phyloP scores from a whole-genome alignment of 2,888 invertebrate genomes.

The Elgonia sp. region DNA sequence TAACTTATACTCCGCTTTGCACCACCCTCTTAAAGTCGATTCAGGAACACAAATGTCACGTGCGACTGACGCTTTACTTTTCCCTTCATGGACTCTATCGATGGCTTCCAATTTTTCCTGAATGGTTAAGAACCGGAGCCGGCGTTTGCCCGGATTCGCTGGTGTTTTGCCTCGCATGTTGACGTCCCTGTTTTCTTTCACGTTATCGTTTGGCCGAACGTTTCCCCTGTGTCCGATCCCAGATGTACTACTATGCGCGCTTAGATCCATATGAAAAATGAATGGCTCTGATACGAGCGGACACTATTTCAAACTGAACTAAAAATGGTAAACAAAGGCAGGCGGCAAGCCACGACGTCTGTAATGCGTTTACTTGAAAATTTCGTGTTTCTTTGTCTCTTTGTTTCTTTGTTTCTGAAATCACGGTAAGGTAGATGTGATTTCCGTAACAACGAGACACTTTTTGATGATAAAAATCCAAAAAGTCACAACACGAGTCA shows the following conservation, averaged over 20 bases:
- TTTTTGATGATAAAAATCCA: no score
- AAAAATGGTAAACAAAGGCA: constrained; percentile 56
- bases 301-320: constrained; percentile 10
- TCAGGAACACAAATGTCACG: constrained; percentile 95
- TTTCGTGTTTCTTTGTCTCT: no score
- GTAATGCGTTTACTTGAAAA: constrained; percentile 76
- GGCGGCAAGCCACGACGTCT: constrained; percentile 75
- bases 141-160: constrained; percentile 92
- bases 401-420: no score
- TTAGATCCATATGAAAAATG: constrained; percentile 66
- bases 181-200: constrained; percentile 76
- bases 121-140: constrained; percentile 92
- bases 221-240: constrained; percentile 76
- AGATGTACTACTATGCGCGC: constrained; percentile 40
- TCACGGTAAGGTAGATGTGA: no score
- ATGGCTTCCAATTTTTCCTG: constrained; percentile 94
- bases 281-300: constrained; percentile 27
- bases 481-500: no score
- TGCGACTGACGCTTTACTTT: constrained; percentile 95
- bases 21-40: constrained; percentile 95
- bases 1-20: constrained; percentile 94
- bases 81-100: constrained; percentile 94
- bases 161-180: constrained; percentile 88
- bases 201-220: constrained; percentile 76
- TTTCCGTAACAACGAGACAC: no score